A percentile compares a stretch with the other conserved stretches of the same genome.
Evolutionary conservation across 2,113 vertebrate species (phyloP).

Genomic region (Tupaia tana): DNA sequence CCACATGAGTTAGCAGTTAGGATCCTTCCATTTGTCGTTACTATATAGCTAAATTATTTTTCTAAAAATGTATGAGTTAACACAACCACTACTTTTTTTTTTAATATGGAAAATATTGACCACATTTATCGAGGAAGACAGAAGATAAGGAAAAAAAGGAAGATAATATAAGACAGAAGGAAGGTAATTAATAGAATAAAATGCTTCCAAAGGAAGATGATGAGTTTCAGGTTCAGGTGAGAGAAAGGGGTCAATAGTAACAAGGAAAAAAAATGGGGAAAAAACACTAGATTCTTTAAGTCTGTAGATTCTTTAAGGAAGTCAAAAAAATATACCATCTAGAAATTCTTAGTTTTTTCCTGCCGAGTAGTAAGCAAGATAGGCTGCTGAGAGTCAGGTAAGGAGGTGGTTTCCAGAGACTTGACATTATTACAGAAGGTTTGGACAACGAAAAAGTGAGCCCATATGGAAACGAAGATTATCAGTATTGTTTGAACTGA

Average conservation of each 20-base stretch:
- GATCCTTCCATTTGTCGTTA: neutral
- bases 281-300: neutral
- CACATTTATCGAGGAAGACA: neutral
- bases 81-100: neutral
- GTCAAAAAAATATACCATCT: neutral
- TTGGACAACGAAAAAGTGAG: neutral
- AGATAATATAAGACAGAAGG: neutral
- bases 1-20: neutral
- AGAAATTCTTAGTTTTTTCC: neutral
- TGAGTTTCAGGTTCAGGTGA: neutral
- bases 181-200: neutral
- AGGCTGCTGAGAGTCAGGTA: neutral
- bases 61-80: neutral
- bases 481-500: neutral
- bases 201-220: neutral
- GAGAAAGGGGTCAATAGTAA: neutral
- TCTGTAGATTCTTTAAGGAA: neutral
- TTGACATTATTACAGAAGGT: neutral
- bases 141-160: neutral
- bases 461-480: neutral
- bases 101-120: neutral
- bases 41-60: neutral
- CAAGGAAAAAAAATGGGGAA: neutral
- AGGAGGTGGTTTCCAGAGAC: neutral
- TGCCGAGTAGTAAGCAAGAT: neutral